A percentile compares a stretch with the other conserved stretches of the same genome.
These are phyloP conservation scores for Paramisgurnus dabryanus DNA, from an alignment of 2,113 vertebrate species.

Conservation along the genomic window DNA sequence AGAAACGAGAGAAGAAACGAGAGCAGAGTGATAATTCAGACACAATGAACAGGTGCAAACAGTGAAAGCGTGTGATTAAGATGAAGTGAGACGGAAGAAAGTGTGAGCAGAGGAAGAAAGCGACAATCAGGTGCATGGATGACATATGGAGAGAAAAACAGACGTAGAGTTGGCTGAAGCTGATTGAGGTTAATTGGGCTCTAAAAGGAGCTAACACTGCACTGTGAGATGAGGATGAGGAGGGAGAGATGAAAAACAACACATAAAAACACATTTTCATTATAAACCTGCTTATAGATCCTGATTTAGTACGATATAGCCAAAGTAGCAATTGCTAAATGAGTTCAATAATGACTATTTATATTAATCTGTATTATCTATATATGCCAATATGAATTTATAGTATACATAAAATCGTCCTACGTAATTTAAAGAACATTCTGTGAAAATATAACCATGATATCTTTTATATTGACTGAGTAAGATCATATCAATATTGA, in stretches of 20 bases:
- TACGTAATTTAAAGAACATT: too few species aligned
- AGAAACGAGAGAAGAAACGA: neutral
- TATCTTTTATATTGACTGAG: too few species aligned
- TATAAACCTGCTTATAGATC: neutral
- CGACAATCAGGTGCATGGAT: neutral
- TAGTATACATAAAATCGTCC: too few species aligned
- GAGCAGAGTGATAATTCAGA: conserved; percentile 18
- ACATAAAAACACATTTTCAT: conserved; percentile 62
- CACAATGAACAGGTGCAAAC: conserved; percentile 43
- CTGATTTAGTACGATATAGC: too few species aligned
- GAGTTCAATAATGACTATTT: too few species aligned
- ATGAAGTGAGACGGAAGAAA: neutral
- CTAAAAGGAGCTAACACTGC: conserved; percentile 72
- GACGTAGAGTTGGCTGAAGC: conserved; percentile 39
- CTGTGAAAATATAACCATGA: too few species aligned
- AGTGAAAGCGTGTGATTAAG: conserved; percentile 20
- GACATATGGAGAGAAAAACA: conserved; percentile 49
- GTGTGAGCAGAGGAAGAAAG: conserved; percentile 10
- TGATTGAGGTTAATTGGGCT: conserved; percentile 62
- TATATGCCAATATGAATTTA: too few species aligned
- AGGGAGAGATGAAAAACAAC: conserved; percentile 61
- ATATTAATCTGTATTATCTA: too few species aligned
- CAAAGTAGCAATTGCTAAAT: too few species aligned
- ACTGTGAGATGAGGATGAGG: conserved; percentile 68
- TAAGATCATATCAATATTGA: too few species aligned